These are phyloP conservation scores for Hassar affinis DNA, from an alignment of 2,113 vertebrate species.

Conservation along the genomic window DNA sequence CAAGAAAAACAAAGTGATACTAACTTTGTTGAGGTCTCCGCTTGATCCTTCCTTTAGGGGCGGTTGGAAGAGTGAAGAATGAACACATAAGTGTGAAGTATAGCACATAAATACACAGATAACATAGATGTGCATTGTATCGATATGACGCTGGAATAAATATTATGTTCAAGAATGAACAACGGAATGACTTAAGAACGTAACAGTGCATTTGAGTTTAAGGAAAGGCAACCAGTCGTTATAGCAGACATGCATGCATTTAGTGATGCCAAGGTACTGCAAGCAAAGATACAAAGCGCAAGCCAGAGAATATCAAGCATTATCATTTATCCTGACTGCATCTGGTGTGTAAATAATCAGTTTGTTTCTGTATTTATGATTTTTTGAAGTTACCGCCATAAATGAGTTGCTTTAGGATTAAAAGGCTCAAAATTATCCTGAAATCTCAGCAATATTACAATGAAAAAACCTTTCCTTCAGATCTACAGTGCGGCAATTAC, in stretches of 20 bases:
- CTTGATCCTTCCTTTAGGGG: slow-evolving; percentile 51
- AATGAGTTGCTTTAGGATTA: background rate
- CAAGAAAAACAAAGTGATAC: slow-evolving; percentile 17
- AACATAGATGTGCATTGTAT: background rate
- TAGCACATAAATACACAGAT: background rate
- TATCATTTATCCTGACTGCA: background rate
- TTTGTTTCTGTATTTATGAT: background rate
- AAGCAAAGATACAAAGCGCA: slow-evolving; percentile 32
- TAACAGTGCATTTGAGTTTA: background rate
- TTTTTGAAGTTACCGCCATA: background rate
- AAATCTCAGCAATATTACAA: background rate
- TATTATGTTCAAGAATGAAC: slow-evolving; percentile 15
- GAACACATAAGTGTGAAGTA: background rate
- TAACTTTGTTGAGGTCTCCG: slow-evolving; percentile 48
- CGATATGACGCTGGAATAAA: background rate
- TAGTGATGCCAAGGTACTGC: slow-evolving; percentile 9
- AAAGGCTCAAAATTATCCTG: background rate
- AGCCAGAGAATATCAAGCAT: background rate
- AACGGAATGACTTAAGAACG: background rate
- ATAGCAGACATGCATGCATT: slow-evolving; percentile 24
- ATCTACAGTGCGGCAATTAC: background rate
- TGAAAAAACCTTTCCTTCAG: background rate
- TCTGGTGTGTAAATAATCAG: background rate
- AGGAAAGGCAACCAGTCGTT: slow-evolving; percentile 6
- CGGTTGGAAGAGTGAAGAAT: background rate